These are phyloP conservation scores for Syrista parreyssii DNA, from an alignment of 2,888 invertebrate genomes.

Conservation along the genomic window DNA sequence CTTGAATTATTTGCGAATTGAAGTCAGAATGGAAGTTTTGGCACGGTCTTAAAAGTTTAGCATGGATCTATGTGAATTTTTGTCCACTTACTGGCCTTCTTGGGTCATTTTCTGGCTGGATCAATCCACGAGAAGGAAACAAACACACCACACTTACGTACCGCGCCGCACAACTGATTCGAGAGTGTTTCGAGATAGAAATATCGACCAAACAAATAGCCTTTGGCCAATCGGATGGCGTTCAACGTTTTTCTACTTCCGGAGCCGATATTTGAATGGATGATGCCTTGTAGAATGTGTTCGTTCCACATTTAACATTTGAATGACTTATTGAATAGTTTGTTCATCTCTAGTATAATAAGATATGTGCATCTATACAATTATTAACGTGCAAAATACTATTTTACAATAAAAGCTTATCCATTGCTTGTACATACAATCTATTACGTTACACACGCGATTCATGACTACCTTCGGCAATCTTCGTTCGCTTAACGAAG, in stretches of 20 bases:
- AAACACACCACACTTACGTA: slow-evolving; percentile 52
- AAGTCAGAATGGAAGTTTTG: not conserved
- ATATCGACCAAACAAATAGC: slow-evolving; percentile 45
- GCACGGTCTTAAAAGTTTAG: not conserved
- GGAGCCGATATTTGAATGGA: slow-evolving; percentile 13
- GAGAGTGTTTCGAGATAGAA: slow-evolving; percentile 48
- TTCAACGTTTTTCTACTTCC: slow-evolving; percentile 17
- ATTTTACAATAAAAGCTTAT: not conserved
- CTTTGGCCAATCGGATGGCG: slow-evolving; percentile 24
- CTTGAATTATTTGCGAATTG: not conserved
- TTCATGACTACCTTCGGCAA: not conserved
- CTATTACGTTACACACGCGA: not conserved
- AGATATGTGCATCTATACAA: not conserved
- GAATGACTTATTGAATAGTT: not conserved
- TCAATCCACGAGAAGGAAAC: slow-evolving; percentile 47
- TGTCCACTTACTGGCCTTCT: slow-evolving; percentile 60
- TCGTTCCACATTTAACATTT: not conserved
- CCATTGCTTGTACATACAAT: not conserved
- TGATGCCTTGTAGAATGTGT: not conserved
- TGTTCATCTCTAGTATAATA: not conserved
- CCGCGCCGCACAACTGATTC: slow-evolving; percentile 46
- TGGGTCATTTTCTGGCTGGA: slow-evolving; percentile 56
- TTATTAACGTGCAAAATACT: not conserved
- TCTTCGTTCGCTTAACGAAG: too few species aligned
- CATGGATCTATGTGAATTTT: slow-evolving; percentile 14